phyloP scores from a whole-genome alignment of 30 jellyfish, hydroid and myxozoan genomes.

The Turritopsis rubra region DNA sequence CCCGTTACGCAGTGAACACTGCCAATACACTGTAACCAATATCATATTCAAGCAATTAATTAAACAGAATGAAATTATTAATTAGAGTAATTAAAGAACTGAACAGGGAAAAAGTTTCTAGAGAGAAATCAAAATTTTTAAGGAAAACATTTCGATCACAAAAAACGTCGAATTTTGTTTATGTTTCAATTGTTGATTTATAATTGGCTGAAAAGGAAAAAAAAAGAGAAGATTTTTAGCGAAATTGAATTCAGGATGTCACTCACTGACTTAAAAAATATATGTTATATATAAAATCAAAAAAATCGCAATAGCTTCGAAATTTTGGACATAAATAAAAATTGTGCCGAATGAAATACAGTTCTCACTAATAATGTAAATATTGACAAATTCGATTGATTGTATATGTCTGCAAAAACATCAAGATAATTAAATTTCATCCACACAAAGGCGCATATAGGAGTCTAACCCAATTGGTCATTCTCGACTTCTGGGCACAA shows the following conservation, averaged over 20 bases:
- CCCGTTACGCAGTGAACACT: constrained; percentile 34
- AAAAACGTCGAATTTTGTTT: background rate
- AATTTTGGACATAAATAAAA: background rate
- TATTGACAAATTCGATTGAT: background rate
- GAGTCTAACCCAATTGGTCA: no score
- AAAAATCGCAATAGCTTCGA: no score
- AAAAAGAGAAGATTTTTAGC: background rate
- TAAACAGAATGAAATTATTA: background rate
- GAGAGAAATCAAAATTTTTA: background rate
- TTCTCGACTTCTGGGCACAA: no score
- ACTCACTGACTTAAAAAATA: background rate
- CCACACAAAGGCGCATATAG: background rate
- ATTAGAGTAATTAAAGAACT: background rate
- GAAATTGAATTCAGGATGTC: background rate
- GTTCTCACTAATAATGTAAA: background rate
- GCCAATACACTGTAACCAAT: constrained; percentile 28
- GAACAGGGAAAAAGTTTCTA: background rate
- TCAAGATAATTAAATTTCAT: no score
- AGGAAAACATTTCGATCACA: background rate
- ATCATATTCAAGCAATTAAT: constrained; percentile 12
- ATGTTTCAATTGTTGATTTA: no score
- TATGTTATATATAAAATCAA: no score
- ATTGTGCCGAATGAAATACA: background rate
- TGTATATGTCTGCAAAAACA: no score
- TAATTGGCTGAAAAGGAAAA: no score